Percentiles rank a stretch among this genome's conserved stretches.
Evolutionary conservation across 2,888 invertebrate genomes (phyloP).

Genomic region (Drosophila demipolita): DNA sequence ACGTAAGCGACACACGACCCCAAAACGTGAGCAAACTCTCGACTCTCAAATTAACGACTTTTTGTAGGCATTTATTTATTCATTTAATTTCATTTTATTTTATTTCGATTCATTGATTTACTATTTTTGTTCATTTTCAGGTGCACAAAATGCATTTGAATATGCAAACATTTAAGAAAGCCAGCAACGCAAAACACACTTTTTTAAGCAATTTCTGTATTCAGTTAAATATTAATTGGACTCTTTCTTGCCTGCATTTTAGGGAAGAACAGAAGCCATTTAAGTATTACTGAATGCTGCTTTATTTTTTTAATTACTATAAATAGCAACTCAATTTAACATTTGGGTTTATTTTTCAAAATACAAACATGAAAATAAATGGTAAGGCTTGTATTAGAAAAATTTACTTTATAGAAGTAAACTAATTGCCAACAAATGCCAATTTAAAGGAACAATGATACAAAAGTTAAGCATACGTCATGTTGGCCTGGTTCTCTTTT

Average conservation of each 20-base stretch:
- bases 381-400: not conserved
- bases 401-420: not conserved
- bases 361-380: not conserved
- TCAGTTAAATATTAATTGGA: not conserved
- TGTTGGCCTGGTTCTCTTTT: constrained; percentile 5
- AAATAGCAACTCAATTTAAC: not conserved
- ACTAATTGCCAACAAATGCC: not conserved
- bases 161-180: constrained; percentile 6
- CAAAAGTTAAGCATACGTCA: constrained; percentile 33
- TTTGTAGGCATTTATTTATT: constrained; percentile 38
- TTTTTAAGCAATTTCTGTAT: not conserved
- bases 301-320: not conserved
- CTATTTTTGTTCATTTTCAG: constrained; percentile 13
- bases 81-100: constrained; percentile 3
- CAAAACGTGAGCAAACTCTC: constrained; percentile 60
- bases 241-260: not conserved
- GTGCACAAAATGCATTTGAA: constrained; percentile 22
- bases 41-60: constrained; percentile 49
- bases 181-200: not conserved
- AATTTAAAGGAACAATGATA: constrained; percentile 12
- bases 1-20: constrained; percentile 49
- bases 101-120: constrained; percentile 5
- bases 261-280: not conserved
- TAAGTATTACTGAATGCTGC: no score
- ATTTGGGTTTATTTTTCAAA: not conserved